A percentile compares a stretch with the other conserved stretches of the same genome.
Conservation (phyloP, 1,140 invertebrate genomes). For the Dreissena rostriformis region DNA sequence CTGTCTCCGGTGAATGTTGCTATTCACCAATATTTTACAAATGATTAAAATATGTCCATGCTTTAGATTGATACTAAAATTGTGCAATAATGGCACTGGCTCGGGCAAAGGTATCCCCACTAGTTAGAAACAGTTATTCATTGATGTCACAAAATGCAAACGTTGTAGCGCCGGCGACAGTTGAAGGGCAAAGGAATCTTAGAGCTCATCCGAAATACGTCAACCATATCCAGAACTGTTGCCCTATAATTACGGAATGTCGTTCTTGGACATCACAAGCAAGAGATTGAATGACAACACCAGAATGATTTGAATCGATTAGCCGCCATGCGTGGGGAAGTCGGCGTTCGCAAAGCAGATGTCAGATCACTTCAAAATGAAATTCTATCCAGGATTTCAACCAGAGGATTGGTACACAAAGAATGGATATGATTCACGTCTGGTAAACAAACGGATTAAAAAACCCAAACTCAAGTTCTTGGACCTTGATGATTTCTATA, state of each 20-base stretch:
- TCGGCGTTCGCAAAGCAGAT: constrained; percentile 70
- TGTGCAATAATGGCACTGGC: constrained; percentile 3
- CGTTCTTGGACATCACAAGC: constrained; percentile 28
- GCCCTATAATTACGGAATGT: not conserved
- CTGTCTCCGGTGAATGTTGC: too few species aligned
- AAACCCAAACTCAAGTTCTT: constrained; percentile 56
- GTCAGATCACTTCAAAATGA: constrained; percentile 73
- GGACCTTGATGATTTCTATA: constrained; percentile 71
- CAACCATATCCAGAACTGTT: constrained; percentile 31
- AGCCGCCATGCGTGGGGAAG: constrained; percentile 71
- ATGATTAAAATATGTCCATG: too few species aligned
- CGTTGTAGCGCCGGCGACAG: not conserved
- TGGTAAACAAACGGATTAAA: constrained; percentile 66
- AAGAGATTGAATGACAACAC: constrained; percentile 72
- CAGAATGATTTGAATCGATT: constrained; percentile 73
- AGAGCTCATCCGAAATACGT: constrained; percentile 34
- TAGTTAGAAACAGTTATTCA: not conserved
- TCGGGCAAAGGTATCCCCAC: constrained; percentile 10
- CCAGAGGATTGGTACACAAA: constrained; percentile 57
- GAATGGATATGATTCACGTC: constrained; percentile 65
- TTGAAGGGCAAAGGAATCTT: constrained; percentile 42
- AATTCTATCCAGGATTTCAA: constrained; percentile 63
- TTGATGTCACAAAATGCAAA: constrained; percentile 3
- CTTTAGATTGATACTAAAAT: not conserved
- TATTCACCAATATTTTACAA: too few species aligned